phyloP scores from a whole-genome alignment of 2,113 vertebrate genomes.

The Stigmatopora argus region DNA sequence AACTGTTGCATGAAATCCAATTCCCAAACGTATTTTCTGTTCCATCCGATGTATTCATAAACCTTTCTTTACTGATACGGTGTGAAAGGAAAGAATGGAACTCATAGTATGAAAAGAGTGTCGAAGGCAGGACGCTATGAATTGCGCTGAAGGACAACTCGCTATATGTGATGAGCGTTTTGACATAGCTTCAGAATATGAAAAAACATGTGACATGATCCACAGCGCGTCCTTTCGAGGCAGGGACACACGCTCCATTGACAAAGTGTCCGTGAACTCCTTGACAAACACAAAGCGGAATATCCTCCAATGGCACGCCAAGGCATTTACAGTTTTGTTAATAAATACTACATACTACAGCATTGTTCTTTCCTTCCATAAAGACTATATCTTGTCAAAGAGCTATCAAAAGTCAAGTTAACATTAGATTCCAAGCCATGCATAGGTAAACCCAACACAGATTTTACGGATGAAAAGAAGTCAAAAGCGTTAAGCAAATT shows the following conservation, averaged over 20 bases:
- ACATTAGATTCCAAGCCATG: constrained; percentile 27
- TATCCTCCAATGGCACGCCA: neutral
- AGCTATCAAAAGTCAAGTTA: constrained; percentile 11
- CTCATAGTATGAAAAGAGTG: constrained; percentile 13
- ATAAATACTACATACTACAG: neutral
- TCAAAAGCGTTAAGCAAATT: constrained; percentile 56
- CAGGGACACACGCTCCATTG: constrained; percentile 9
- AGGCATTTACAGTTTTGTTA: too few species aligned
- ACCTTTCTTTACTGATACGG: too few species aligned
- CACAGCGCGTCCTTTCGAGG: constrained; percentile 1
- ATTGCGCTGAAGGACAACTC: constrained; percentile 46
- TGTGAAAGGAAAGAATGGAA: constrained; percentile 12
- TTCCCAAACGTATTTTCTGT: neutral
- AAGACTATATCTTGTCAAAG: constrained; percentile 7
- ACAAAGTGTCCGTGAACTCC: constrained; percentile 18
- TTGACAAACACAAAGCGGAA: neutral
- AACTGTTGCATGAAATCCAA: neutral
- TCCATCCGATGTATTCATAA: too few species aligned
- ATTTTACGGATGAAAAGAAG: constrained; percentile 51
- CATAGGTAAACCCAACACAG: constrained; percentile 24
- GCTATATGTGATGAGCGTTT: constrained; percentile 25
- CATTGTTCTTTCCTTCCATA: neutral
- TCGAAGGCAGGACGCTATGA: constrained; percentile 40
- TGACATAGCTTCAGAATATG: constrained; percentile 12
- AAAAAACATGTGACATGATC: constrained; percentile 11